Base-by-base conservation (phyloP, 2,113 vertebrate species). In the Boulengeromyrus knoepffleri region DNA sequence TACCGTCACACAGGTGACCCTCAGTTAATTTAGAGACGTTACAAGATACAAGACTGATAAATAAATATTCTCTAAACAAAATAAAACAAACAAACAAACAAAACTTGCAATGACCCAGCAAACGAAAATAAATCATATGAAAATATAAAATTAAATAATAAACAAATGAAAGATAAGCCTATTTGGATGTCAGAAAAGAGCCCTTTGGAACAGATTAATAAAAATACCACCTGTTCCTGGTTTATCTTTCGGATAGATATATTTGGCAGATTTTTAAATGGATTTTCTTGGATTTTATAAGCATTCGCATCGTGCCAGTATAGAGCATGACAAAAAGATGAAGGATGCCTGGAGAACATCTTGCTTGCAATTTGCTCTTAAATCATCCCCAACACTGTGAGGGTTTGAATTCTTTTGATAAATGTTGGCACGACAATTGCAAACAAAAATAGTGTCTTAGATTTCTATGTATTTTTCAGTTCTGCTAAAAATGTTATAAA, bases 221-320 rank as follows among this genome's bases (percentile, higher is more conserved):
- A 87, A 45, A 89, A 89, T 52, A 19, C 88, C 70, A 52, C 46
- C 88, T 80, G 70, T 89, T 89, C 46, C 88, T 36, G 47, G 66
- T 70, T 89, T 53, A 52, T 89, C 46, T 52, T 53, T 88, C 45
- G 13, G 88, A 70, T 46, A 89, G 88, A 46, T 52, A 50, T 50
- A 49, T 86, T 53, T 87, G 85, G 85, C 85, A 87, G 49, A 87
- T 24, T 53, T 53, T 87, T 87, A 7, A 52, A n/a, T 87, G 49
- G 27, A 87, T 87, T 87, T 89, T n/a, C 88, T 77, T 21, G 70
- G 47, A 80, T 77, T 89, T 50, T 36, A 50, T 80, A 47, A 80
- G 46, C 47, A 50, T 39, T 39, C 7, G 45, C 21, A 24, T 42
- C 17, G 9, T 83, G 88, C 74, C 45, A 74, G n/a, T 49, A 50